Base-by-base conservation (phyloP, 2,113 vertebrate species). In the Tachuris rubrigastra region DNA sequence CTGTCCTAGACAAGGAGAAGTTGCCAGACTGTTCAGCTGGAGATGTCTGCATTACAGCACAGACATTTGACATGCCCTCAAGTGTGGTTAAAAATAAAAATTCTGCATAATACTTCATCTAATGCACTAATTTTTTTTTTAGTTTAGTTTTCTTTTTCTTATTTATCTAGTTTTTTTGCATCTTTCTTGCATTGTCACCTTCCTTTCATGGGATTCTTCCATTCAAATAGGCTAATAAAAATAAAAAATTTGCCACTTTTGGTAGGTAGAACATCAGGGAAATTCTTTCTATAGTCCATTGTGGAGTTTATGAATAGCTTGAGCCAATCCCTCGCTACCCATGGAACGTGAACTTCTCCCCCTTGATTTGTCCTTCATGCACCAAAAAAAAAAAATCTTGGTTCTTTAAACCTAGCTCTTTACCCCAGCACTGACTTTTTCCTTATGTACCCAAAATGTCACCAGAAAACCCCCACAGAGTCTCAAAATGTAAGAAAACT, bases 11-110 rank as follows among this genome's bases (percentile, higher is more conserved):
- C 75, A 90, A 77, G 88, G 82, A 85, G 46, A 84, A 80, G 28
- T 73, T 80, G 63, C 68, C 83, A 92, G 92, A 88, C 77, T 88
- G 58, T 80, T 92, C 79, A 94, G 75, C 55, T 96, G 86, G 83
- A 88, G 35, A 22, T 85, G 47, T 76, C 92, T 83, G 35, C 46
- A 80, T n/a, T 56, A 58, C 8, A 31, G 17, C 63, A 90, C 18
- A 76, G 69, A 39, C 3, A 76, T 83, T 66, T 90, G 53, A 76
- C 67, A 62, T n/a, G 20, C 80, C 62, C 53, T 87, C 20, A 88
- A 58, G 13, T 49, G 46, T 41, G 11, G 22, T 39, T 63, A 59
- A 72, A 88, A 85, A 28, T n/a, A 60, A 91, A 89, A 90, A 53
- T 37, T 1, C 23, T 68, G 23, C 33, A 49, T 35, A 46, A 37